A percentile compares a stretch with the other conserved stretches of the same genome.
phyloP scores from a whole-genome alignment of 2,888 invertebrate species.

The Nomada ruficornis region DNA sequence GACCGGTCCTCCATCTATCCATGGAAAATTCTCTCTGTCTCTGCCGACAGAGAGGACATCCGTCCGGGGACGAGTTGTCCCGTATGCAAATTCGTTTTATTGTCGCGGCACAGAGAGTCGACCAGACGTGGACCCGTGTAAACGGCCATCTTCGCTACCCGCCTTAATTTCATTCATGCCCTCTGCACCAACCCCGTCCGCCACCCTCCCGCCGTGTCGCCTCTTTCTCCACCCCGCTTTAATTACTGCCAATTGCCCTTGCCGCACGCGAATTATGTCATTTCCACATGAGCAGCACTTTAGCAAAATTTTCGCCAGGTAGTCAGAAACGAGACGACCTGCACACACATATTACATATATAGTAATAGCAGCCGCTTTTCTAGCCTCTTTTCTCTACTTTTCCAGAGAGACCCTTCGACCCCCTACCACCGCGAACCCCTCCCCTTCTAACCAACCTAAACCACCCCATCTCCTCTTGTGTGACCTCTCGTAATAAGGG shows the following conservation, averaged over 20 bases:
- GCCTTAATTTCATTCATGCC: conserved; percentile 82
- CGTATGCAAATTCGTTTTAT: conserved; percentile 83
- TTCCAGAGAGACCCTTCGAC: conserved; percentile 33
- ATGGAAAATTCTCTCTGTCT: conserved; percentile 71
- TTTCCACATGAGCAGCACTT: conserved; percentile 76
- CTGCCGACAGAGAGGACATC: conserved; percentile 61
- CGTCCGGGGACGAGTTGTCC: conserved; percentile 77
- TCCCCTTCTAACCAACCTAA: conserved; percentile 4
- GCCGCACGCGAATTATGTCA: conserved; percentile 82
- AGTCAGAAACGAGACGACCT: conserved; percentile 73
- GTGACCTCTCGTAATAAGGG: conserved; percentile 69
- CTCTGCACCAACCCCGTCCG: conserved; percentile 57
- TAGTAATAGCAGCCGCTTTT: conserved; percentile 34
- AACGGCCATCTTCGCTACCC: conserved; percentile 80
- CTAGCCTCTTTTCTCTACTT: conserved; percentile 50
- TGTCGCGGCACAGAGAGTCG: conserved; percentile 76
- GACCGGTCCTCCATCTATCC: conserved; percentile 74
- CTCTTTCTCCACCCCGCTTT: conserved; percentile 74
- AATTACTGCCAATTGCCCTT: conserved; percentile 83
- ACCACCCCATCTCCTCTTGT: conserved; percentile 14
- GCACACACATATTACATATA: not conserved
- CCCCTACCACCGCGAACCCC: not conserved
- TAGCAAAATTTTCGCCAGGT: conserved; percentile 73
- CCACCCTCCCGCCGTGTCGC: conserved; percentile 14
- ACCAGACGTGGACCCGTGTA: conserved; percentile 76